Percentiles rank a stretch among this genome's conserved stretches.
Evolutionary conservation across 2,797 vertebrate genomes (phyloP).

Genomic region (Sebastes alutus): DNA sequence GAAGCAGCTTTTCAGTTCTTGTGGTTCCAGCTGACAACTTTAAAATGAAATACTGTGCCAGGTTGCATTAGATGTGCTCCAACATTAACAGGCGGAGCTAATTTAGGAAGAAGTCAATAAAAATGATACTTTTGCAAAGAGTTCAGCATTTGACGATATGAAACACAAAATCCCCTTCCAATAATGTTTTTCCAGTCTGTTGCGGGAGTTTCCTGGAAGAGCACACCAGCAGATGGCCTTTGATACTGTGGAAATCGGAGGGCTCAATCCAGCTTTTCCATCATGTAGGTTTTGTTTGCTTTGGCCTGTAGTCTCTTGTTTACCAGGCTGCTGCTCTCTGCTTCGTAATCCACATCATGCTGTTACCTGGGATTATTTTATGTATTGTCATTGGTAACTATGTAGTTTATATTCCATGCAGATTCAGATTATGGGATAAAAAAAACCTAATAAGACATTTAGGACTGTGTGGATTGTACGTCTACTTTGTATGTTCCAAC

Average conservation of each 20-base stretch:
- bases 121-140: not conserved
- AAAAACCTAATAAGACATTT: not conserved
- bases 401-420: not conserved
- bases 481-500: not conserved
- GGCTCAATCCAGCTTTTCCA: not conserved
- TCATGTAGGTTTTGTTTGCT: slow-evolving; percentile 9
- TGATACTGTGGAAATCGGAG: slow-evolving; percentile 8
- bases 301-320: not conserved
- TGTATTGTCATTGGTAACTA: not conserved
- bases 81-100: not conserved
- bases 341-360: not conserved
- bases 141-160: not conserved
- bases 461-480: not conserved
- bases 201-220: not conserved
- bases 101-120: not conserved
- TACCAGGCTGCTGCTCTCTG: slow-evolving; percentile 19
- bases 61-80: not conserved
- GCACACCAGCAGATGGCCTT: slow-evolving; percentile 26
- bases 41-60: too few relatives aligned
- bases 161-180: not conserved
- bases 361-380: not conserved
- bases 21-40: too few relatives aligned
- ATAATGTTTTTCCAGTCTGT: not conserved
- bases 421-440: not conserved
- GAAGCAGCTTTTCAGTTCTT: too few relatives aligned